Base-by-base conservation (phyloP, 2,888 invertebrate genomes). In the Drosophila dives region DNA sequence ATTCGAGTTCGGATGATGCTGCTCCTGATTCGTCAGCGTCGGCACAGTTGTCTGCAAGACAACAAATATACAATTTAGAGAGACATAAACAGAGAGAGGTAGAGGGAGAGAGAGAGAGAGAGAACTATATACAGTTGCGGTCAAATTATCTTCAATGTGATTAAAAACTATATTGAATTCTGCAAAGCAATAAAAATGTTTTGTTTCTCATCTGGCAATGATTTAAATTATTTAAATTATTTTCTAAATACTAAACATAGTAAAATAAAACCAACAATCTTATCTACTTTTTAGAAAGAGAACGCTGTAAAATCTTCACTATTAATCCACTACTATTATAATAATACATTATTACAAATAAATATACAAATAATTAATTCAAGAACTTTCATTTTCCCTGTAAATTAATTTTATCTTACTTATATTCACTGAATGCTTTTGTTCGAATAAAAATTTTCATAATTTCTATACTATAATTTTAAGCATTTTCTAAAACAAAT, bases 1-100 rank as follows among this genome's bases (percentile, higher is more conserved):
- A 91, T 92, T 93, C 59, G 93, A 93, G 81, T 92, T 93, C 38
- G 92, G 74, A 89, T 93, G 93, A 81, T 92, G 92, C 77, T 93
- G 92, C 76, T 93, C 93, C 76, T 92, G 91, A 81, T 87, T 89
- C 59, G 84, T 78, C 75, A 89, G 72, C 67, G 91, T 83, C 62
- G 90, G 81, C 68, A 89, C 86, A 63, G 87, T 86, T 64, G 90
- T 79, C 92, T 92, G 60, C 17, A 40, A 23, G 17, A 26, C 12
- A 3, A 3, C 32, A 23, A 15, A 20, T 10, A 49, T 49, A 29
- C 26, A 29, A 17, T 29, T 49, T 26, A 49, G 49, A 49, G 23
- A 23, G 15, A 45, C 8, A 23, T 15, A 8, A 8, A 49, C 26
- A 49, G 15, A 23, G 23, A 23, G 23, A 23, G 12, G 7, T 7